A percentile compares a stretch with the other conserved stretches of the same genome.
These are phyloP conservation scores for Meteorus cinctellus DNA, from an alignment of 2,888 invertebrate species.

Conservation along the genomic window DNA sequence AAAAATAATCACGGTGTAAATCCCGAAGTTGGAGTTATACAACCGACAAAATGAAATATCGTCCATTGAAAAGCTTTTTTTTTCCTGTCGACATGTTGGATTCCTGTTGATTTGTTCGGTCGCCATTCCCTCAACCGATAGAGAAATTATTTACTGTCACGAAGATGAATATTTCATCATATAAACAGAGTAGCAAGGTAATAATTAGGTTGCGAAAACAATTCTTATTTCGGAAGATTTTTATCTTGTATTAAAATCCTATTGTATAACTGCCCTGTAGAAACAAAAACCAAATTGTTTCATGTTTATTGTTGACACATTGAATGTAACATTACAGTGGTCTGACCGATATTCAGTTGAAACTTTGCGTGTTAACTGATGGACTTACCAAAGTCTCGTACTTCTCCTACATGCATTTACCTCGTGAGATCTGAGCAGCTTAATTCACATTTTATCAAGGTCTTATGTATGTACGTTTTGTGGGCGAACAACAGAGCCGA, in stretches of 20 bases:
- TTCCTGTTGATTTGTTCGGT: not conserved
- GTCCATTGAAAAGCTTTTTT: not conserved
- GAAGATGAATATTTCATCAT: not conserved
- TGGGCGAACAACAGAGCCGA: conserved; percentile 15
- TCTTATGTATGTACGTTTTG: conserved; percentile 19
- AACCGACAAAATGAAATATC: not conserved
- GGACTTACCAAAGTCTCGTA: not conserved
- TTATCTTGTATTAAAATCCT: too few relatives aligned
- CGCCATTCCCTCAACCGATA: not conserved
- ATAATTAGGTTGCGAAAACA: too few relatives aligned
- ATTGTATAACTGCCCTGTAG: not conserved
- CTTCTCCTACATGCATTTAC: not conserved
- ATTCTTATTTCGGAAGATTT: too few relatives aligned
- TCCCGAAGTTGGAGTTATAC: too few relatives aligned
- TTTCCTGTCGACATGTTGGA: not conserved
- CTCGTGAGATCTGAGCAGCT: conserved; percentile 7
- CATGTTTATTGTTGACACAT: not conserved
- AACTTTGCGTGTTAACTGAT: not conserved
- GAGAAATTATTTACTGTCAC: not conserved
- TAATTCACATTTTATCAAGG: conserved; percentile 37
- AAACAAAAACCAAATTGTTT: not conserved
- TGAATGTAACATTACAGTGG: not conserved
- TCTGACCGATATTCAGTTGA: not conserved
- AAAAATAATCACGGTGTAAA: not conserved
- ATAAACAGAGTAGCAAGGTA: too few relatives aligned